Conservation (phyloP, 2,888 invertebrate species). For the Mechanitis messenoides region DNA sequence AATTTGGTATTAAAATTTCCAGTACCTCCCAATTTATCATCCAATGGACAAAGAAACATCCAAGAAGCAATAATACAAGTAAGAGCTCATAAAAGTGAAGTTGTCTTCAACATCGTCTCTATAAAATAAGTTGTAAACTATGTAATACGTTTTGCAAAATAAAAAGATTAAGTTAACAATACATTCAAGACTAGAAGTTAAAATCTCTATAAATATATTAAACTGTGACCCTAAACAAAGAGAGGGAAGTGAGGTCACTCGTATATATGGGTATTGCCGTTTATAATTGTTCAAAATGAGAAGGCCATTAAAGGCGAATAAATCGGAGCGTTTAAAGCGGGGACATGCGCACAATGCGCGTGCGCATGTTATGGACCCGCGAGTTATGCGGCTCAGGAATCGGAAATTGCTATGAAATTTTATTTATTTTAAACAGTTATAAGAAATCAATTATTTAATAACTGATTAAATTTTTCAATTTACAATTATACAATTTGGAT, state of each 20-base stretch:
- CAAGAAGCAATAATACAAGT: background rate
- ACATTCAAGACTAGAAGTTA: background rate
- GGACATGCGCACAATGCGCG: conserved; percentile 61
- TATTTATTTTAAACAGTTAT: background rate
- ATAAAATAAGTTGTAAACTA: conserved; percentile 3
- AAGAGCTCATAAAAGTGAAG: background rate
- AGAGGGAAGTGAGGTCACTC: conserved; percentile 24
- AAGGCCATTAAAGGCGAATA: conserved; percentile 58
- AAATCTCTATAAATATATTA: too few relatives aligned
- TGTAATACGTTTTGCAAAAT: background rate
- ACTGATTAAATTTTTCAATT: too few relatives aligned
- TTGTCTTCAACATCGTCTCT: background rate
- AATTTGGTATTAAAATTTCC: too few relatives aligned
- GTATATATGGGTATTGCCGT: conserved; percentile 42
- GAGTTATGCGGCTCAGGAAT: conserved; percentile 37
- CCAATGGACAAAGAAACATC: background rate
- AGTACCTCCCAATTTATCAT: background rate
- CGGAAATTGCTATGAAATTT: background rate
- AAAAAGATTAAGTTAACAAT: conserved; percentile 3
- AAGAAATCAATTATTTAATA: background rate
- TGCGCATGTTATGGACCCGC: conserved; percentile 42
- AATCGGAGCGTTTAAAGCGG: conserved; percentile 63
- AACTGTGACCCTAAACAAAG: background rate
- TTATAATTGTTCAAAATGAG: conserved; percentile 66
- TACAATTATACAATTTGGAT: too few relatives aligned